Conservation (phyloP, 2,888 invertebrate species). For the Diaphora mendica region DNA sequence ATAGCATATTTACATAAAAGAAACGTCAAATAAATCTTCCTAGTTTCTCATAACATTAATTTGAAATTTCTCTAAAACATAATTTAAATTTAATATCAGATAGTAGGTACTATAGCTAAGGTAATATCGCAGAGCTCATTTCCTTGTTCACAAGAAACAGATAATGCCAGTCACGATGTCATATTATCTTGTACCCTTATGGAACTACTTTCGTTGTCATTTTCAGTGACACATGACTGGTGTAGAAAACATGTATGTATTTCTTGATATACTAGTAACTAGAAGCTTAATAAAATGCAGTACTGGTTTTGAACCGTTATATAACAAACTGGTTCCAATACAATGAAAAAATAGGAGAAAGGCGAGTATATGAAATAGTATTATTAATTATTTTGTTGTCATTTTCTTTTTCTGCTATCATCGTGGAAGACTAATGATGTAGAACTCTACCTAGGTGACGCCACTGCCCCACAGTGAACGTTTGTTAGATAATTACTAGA, state of each 20-base stretch:
- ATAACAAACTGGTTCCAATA: no score
- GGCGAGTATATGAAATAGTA: no score
- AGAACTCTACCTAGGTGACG: no score
- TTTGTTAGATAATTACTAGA: no score
- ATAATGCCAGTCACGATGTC: conserved; percentile 12
- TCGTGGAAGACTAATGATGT: no score
- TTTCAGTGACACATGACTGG: conserved; percentile 5
- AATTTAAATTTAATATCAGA: not conserved
- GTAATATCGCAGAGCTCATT: not conserved
- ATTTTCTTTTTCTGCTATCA: no score
- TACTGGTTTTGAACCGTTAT: no score
- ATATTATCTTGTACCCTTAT: conserved; percentile 12
- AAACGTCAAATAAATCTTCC: not conserved
- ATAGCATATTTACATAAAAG: not conserved
- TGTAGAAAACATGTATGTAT: not conserved
- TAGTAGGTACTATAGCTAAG: not conserved
- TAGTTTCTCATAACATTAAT: not conserved
- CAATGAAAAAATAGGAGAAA: no score
- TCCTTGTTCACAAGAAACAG: conserved; percentile 1
- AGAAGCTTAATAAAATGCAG: no score
- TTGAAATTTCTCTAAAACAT: not conserved
- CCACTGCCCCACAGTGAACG: no score
- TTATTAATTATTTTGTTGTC: no score
- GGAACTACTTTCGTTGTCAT: not conserved
- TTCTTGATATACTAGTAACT: no score